Evolutionary conservation across 2,888 invertebrate species (phyloP).

Genomic region (Euproctis similis): DNA sequence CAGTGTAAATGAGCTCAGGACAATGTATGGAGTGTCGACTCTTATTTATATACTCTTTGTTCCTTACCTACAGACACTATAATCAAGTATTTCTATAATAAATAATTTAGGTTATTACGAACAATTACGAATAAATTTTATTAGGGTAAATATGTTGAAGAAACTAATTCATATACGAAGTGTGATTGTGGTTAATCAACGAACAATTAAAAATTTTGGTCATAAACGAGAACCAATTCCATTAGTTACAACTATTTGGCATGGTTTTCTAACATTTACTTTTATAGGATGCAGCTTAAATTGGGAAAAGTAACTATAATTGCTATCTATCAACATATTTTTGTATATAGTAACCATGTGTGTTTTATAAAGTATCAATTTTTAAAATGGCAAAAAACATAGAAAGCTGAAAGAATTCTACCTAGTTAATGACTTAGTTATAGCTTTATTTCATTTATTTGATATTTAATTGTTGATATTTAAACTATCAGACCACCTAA

Average conservation of each 20-base stretch:
- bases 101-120: too few species aligned
- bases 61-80: too few species aligned
- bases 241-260: constrained; percentile 51
- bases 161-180: constrained; percentile 14
- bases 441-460: not conserved
- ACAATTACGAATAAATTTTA: too few species aligned
- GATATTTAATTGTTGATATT: not conserved
- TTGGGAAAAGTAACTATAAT: constrained; percentile 53
- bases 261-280: constrained; percentile 55
- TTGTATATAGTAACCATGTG: not conserved
- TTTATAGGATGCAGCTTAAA: constrained; percentile 53
- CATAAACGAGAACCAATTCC: constrained; percentile 54
- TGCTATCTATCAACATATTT: not conserved
- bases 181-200: constrained; percentile 10
- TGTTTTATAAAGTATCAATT: not conserved
- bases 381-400: not conserved
- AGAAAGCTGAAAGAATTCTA: too few species aligned
- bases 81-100: too few species aligned
- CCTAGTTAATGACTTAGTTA: too few species aligned
- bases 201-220: constrained; percentile 62
- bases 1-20: too few species aligned
- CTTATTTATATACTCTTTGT: too few species aligned
- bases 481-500: too few species aligned
- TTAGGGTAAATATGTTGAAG: constrained; percentile 11
- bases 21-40: too few species aligned